Base-by-base conservation (phyloP, 2,888 invertebrate genomes). In the Eilema griseolum region DNA sequence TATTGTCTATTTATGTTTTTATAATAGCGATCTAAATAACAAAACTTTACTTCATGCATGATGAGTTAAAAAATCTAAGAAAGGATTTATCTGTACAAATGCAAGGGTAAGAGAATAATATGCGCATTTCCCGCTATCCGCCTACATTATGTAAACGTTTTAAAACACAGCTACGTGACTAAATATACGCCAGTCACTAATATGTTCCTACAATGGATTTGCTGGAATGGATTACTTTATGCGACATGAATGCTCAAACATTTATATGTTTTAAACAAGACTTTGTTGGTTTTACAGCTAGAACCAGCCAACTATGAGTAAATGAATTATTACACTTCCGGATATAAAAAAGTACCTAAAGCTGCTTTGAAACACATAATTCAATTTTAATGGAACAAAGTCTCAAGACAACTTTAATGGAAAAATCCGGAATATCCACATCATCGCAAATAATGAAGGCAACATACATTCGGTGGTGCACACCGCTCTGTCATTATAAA, bases 401-500 rank as follows among this genome's bases (percentile, higher is more conserved):
- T 81, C 84, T 57, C 81, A 84, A 82, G 79, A 82, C 86, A 82
- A 85, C 83, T 88, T 86, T 85, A 86, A 84, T 88, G 80, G 88
- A 88, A 90, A 90, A 88, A 85, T 77, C 81, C 78, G 86, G 88
- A 93, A 93, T 85, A 86, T 87, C 85, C 91, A 85, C 91, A 92
- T 95, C 95, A 94, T 93, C 90, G 89, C 91, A 91, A 92, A 93
- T 95, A 94, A 95, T 94, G 94, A 94, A 88, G 86, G 83, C 86
- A 84, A 87, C 86, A 82, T 87, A 85, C 85, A 85, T 78, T 26
- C 83, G 86, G 86, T 84, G 77, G 84, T 81, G 88, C 86, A 85
- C 83, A 83, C 90, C 89, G 89, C 90, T 89, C 89, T 93, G 86
- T 94, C 86, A 94, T 93, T 93, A 93, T 84, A 85, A 81, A 86